These are phyloP conservation scores for Megaleporinus macrocephalus DNA, from an alignment of 2,113 vertebrate genomes.

Conservation along the genomic window DNA sequence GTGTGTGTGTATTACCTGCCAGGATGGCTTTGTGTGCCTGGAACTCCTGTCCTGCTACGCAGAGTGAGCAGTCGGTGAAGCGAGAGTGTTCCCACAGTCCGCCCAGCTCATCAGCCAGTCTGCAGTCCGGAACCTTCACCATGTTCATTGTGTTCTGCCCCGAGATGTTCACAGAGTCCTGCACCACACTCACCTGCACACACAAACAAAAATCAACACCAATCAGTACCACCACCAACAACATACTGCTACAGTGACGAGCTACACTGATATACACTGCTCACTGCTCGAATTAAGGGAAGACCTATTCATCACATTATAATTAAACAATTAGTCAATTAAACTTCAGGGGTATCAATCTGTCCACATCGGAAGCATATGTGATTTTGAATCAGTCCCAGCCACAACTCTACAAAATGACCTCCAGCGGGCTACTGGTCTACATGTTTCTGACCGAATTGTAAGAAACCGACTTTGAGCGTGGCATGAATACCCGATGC, in stretches of 20 bases:
- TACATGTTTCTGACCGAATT: too few relatives aligned
- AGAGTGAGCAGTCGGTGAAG: conserved; percentile 90
- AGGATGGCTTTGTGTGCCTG: conserved; percentile 92
- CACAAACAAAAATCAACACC: conserved; percentile 49
- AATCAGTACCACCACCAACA: conserved; percentile 8
- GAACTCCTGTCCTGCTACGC: conserved; percentile 90
- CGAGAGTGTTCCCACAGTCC: conserved; percentile 91
- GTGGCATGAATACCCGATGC: too few relatives aligned
- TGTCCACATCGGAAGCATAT: too few relatives aligned
- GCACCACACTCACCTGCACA: conserved; percentile 89
- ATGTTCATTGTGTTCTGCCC: conserved; percentile 92
- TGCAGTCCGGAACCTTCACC: conserved; percentile 92
- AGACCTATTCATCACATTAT: too few relatives aligned
- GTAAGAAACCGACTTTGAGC: too few relatives aligned
- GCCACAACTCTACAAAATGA: too few relatives aligned
- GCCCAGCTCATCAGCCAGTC: conserved; percentile 88
- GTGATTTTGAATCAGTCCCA: too few relatives aligned
- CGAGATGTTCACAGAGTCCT: conserved; percentile 92
- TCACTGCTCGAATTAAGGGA: too few relatives aligned
- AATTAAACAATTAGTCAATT: too few relatives aligned
- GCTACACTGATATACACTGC: not conserved
- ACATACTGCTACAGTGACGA: conserved; percentile 19
- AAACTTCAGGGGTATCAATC: too few relatives aligned
- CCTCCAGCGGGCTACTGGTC: too few relatives aligned
- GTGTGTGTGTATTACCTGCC: conserved; percentile 77